Conservation (phyloP, 2,113 vertebrate species). For the Pimephales promelas region DNA sequence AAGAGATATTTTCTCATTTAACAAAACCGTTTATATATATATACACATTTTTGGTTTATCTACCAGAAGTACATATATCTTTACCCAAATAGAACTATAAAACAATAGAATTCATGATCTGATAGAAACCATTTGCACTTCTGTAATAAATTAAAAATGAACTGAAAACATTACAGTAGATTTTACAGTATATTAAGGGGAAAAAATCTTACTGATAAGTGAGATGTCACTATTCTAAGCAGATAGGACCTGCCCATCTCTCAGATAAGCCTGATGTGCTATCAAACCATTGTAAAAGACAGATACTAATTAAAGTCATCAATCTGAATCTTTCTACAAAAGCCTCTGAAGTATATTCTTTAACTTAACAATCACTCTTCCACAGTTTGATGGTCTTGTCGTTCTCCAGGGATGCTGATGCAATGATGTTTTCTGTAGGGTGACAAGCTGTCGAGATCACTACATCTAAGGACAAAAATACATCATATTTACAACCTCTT, state of each 20-base stretch:
- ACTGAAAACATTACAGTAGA: slow-evolving; percentile 8
- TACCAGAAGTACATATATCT: not conserved
- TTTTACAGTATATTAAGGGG: not conserved
- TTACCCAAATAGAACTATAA: not conserved
- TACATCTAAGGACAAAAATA: slow-evolving; percentile 78
- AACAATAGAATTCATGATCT: not conserved
- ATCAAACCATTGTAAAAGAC: slow-evolving; percentile 1
- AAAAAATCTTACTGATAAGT: not conserved
- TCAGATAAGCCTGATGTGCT: not conserved
- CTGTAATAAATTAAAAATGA: not conserved
- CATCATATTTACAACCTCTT: not conserved
- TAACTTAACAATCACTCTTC: slow-evolving; percentile 95
- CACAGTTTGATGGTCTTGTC: slow-evolving; percentile 99
- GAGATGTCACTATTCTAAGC: slow-evolving; percentile 27
- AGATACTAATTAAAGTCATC: not conserved
- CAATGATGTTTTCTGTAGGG: slow-evolving; percentile 98
- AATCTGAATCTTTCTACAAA: not conserved
- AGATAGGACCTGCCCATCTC: slow-evolving; percentile 32
- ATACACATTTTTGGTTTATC: not conserved
- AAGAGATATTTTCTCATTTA: not conserved
- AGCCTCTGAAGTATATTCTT: slow-evolving; percentile 12
- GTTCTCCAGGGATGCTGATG: slow-evolving; percentile 95
- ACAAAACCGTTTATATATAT: not conserved
- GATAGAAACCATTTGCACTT: not conserved
- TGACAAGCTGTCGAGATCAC: slow-evolving; percentile 98